Evolutionary conservation across 2,888 invertebrate species (phyloP), one percentile per base, ranked within the genome.

Genomic region (Acrocera orbiculus): DNA sequence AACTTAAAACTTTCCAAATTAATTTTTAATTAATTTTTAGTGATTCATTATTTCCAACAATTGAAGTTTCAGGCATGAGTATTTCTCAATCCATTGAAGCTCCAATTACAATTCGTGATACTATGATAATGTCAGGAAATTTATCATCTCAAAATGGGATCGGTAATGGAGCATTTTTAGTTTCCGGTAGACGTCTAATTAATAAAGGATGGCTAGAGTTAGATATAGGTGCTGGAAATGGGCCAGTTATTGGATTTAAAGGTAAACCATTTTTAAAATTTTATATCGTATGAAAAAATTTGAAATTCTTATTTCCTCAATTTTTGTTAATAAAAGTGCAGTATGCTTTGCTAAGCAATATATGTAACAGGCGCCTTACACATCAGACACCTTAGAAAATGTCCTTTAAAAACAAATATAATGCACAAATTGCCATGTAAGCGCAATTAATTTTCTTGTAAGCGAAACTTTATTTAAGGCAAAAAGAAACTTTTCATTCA

Each of bases 81-180:
- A 80, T 93, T 51, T 73, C 77, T 14, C 92, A 93, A 54, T 89
- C 90, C 0, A 83, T 95, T 29, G 92, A 95, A 56, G 82, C 87
- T 28, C 93, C 93, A 0, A 63, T 95, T 16, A 89, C 90, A 1
- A 60, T 76, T 32, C 74, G 76, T 46, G 85, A 95, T 48, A 89
- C 87, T 1, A 71, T 82, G 43, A 77, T 78, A 1, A 63, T 95
- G 47, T 76, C 81, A 8, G 87, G 87, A 6, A 76, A 79, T 47
- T 65, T 87, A 34, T 76, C 73, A 35, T 81, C 85, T 2, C 79
- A 85, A 45, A 93, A 93, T 66, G 92, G 93, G 13, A 81, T 75
- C 40, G 87, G 82, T 47, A 52, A 42, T 37, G 53, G 60, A 0
- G 73, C 76, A n/a, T 69, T 92, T 31, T 73, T 77, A 45, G 55